These are phyloP conservation scores for Centropus unirufus DNA, from an alignment of 2,113 vertebrate genomes.

Conservation along the genomic window DNA sequence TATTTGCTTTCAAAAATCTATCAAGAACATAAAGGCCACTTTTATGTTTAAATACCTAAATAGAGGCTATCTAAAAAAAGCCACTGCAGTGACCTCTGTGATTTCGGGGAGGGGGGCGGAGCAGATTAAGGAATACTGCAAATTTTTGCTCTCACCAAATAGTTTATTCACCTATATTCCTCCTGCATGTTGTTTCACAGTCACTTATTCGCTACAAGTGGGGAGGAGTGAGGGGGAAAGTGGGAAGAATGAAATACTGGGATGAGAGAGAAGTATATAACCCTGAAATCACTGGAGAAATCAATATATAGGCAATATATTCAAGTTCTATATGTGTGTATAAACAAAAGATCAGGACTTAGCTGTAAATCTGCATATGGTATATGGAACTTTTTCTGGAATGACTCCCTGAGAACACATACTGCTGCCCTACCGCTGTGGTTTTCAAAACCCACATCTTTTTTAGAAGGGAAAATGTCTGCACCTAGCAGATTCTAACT, in stretches of 20 bases:
- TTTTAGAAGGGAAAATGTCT: slow-evolving; percentile 70
- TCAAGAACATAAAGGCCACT: neutral
- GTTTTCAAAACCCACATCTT: slow-evolving; percentile 71
- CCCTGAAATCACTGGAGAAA: neutral
- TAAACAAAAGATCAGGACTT: slow-evolving; percentile 20
- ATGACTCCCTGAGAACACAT: neutral
- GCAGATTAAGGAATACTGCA: neutral
- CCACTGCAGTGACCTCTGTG: neutral
- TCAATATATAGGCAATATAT: neutral
- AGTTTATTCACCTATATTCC: neutral
- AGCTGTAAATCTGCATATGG: neutral
- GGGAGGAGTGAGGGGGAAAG: neutral
- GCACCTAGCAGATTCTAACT: slow-evolving; percentile 73
- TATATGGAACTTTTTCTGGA: slow-evolving; percentile 8
- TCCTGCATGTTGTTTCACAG: neutral
- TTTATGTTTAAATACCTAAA: neutral
- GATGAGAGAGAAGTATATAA: slow-evolving; percentile 2
- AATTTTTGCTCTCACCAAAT: neutral
- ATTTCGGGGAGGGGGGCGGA: neutral
- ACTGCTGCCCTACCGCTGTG: slow-evolving; percentile 44
- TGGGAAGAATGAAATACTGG: slow-evolving; percentile 11
- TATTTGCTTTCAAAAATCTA: slow-evolving; percentile 3
- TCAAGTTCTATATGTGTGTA: neutral
- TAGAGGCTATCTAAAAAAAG: neutral
- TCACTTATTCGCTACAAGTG: neutral